A percentile compares a stretch with the other conserved stretches of the same genome.
Evolutionary conservation across 1,140 invertebrate species (phyloP).

Genomic region (Pachyrhynchus sulphureomaculatus): DNA sequence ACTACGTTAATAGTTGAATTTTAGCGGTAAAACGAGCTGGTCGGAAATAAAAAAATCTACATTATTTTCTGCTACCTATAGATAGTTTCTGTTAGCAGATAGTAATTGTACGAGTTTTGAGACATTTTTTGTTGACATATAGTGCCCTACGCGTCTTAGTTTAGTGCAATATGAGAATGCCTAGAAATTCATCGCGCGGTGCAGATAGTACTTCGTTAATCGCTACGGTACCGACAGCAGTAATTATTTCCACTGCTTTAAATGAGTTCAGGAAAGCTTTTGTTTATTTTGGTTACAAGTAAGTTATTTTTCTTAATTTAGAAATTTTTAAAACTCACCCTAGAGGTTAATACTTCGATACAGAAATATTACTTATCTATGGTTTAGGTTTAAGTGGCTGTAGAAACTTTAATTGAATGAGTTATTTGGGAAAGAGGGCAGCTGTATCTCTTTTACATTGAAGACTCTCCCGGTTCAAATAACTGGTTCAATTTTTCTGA

Average conservation of each 20-base stretch:
- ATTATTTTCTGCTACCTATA: slow-evolving; percentile 2
- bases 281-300: slow-evolving; percentile 46
- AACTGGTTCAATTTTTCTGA: background rate
- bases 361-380: no score
- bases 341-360: no score
- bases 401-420: no score
- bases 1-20: background rate
- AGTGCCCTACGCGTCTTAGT: background rate
- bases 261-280: slow-evolving; percentile 50
- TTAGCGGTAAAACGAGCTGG: background rate
- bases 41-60: slow-evolving; percentile 1
- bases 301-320: slow-evolving; percentile 27
- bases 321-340: no score
- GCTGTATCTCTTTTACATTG: no score
- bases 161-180: slow-evolving; percentile 26
- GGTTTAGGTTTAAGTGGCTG: no score
- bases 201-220: slow-evolving; percentile 49
- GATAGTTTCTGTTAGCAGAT: background rate
- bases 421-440: no score
- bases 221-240: slow-evolving; percentile 57
- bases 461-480: no score
- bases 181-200: slow-evolving; percentile 44
- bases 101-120: slow-evolving; percentile 22
- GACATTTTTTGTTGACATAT: background rate
- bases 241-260: slow-evolving; percentile 60